phyloP scores from a whole-genome alignment of 2,888 invertebrate species.

The Andrena haemorrhoa region DNA sequence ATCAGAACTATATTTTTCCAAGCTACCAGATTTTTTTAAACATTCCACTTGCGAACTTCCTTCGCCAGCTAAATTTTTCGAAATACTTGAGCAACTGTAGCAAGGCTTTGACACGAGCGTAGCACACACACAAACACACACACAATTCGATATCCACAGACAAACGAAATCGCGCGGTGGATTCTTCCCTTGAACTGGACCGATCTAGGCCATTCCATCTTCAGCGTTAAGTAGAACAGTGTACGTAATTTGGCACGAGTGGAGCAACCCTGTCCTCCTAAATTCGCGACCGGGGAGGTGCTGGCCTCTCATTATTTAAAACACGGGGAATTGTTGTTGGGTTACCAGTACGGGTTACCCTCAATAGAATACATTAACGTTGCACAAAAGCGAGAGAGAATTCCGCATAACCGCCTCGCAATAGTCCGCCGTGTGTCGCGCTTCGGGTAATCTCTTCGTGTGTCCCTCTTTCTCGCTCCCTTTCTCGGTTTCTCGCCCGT shows the following conservation, averaged over 20 bases:
- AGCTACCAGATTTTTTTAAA: too few species aligned
- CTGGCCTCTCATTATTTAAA: conserved; percentile 77
- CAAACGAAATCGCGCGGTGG: not conserved
- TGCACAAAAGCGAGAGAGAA: conserved; percentile 72
- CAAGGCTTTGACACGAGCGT: too few species aligned
- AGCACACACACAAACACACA: not conserved
- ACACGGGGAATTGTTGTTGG: conserved; percentile 73
- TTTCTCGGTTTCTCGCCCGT: conserved; percentile 26
- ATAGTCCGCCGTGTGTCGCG: conserved; percentile 54
- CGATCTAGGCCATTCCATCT: conserved; percentile 23
- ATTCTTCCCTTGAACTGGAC: not conserved
- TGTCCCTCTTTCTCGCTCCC: conserved; percentile 39
- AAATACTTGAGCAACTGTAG: too few species aligned
- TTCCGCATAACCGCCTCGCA: conserved; percentile 40
- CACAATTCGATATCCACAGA: not conserved
- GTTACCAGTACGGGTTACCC: conserved; percentile 69
- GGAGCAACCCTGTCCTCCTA: conserved; percentile 38
- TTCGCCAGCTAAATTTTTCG: too few species aligned
- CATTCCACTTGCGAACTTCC: too few species aligned
- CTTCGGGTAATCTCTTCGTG: conserved; percentile 50
- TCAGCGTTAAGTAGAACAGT: conserved; percentile 61
- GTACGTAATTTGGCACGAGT: conserved; percentile 62
- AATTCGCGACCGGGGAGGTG: conserved; percentile 55
- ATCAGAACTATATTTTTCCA: too few species aligned
- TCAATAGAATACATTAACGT: conserved; percentile 80